A percentile compares a stretch with the other conserved stretches of the same genome.
Conservation (phyloP, 2,888 invertebrate species). For the Cephus nigrinus region DNA sequence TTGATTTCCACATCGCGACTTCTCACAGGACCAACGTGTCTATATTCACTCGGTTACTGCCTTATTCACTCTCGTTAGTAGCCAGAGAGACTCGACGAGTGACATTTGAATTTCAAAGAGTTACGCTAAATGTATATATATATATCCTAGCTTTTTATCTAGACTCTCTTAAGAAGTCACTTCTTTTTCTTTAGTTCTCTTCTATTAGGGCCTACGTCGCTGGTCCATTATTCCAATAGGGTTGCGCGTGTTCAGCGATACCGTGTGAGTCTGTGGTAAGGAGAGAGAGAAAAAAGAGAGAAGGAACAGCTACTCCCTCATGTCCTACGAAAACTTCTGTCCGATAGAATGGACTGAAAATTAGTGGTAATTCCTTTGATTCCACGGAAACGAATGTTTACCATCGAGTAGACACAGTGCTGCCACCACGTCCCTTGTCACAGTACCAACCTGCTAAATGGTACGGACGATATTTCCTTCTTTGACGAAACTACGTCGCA, state of each 20-base stretch:
- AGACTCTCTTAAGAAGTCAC: not conserved
- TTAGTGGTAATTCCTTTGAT: slow-evolving; percentile 35
- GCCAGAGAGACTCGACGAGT: slow-evolving; percentile 16
- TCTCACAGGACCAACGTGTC: slow-evolving; percentile 25
- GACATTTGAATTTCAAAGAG: slow-evolving; percentile 50
- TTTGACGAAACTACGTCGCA: not conserved
- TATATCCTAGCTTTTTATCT: not conserved
- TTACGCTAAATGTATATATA: slow-evolving; percentile 9
- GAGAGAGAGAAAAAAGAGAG: not conserved
- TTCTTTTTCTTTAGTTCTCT: not conserved
- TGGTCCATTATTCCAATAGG: not conserved
- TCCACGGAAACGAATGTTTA: slow-evolving; percentile 35
- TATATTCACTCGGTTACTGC: not conserved
- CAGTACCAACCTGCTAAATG: slow-evolving; percentile 40
- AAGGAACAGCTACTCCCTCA: not conserved
- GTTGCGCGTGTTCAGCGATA: not conserved
- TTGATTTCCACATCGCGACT: slow-evolving; percentile 37
- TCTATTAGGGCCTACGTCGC: not conserved
- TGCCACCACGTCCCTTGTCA: slow-evolving; percentile 14
- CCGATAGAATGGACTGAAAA: slow-evolving; percentile 32
- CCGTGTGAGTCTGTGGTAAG: not conserved
- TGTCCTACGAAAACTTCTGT: not conserved
- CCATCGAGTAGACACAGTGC: slow-evolving; percentile 1
- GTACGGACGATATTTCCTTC: slow-evolving; percentile 1
- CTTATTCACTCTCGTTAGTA: slow-evolving; percentile 33